Conservation (phyloP, 2,113 vertebrate species). For the Mungos mungo region DNA sequence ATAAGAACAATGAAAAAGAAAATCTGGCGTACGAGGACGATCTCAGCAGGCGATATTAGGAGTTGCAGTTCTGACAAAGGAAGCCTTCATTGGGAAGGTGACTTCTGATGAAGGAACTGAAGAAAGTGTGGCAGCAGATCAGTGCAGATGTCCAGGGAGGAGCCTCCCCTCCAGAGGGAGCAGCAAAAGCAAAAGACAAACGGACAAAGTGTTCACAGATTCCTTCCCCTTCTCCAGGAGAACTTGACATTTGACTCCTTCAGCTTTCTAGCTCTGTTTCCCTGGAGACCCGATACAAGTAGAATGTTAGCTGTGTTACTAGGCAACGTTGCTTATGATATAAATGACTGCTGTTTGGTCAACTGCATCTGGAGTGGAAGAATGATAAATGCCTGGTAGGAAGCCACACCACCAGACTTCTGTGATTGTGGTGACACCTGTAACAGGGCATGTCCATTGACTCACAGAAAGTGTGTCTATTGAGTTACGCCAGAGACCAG, state of each 20-base stretch:
- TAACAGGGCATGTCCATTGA: not conserved
- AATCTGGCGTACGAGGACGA: not conserved
- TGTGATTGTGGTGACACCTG: not conserved
- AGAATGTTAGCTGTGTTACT: not conserved
- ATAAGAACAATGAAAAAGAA: not conserved
- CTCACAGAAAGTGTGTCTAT: not conserved
- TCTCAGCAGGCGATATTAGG: not conserved
- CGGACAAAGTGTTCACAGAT: not conserved
- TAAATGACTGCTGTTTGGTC: not conserved
- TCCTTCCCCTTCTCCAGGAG: not conserved
- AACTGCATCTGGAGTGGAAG: not conserved
- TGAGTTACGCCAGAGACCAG: not conserved
- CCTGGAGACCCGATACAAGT: not conserved
- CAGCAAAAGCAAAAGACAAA: not conserved
- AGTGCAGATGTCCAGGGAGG: too few relatives aligned
- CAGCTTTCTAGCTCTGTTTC: not conserved
- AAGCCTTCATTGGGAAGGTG: not conserved
- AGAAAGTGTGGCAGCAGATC: not conserved
- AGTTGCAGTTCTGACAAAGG: not conserved
- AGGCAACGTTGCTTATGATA: not conserved
- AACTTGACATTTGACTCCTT: slow-evolving; percentile 30
- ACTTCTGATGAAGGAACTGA: not conserved
- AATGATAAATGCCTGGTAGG: not conserved
- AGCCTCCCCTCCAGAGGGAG: not conserved
- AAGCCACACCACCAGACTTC: not conserved